Base-by-base conservation (phyloP, 1,140 invertebrate genomes). In the fruit fly (Drosophila melanogaster) region DNA sequence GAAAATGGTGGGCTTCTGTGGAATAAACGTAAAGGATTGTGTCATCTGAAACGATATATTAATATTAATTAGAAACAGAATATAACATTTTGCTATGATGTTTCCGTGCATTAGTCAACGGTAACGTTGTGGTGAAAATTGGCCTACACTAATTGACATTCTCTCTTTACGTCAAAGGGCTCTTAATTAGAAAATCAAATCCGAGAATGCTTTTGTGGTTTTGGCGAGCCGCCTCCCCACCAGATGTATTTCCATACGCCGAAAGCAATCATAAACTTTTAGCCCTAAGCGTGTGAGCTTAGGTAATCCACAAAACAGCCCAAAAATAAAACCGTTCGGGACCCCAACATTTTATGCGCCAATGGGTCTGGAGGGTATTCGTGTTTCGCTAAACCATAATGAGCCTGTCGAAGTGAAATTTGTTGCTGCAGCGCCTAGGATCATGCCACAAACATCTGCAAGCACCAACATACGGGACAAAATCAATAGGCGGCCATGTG, bases 401-500 rank as follows among this genome's bases (percentile, higher is more conserved):
- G 66, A 77, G 61, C 55, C 76, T 65, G 37, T 53, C 47, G 35
- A 75, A 30, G 26, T 24, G 41, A 76, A 64, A 66, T 67, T 81
- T 71, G 54, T 54, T 64, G 65, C 59, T 59, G 70, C 33, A 50
- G 58, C 54, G 58, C 62, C 81, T 66, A 59, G 69, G 62, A 85
- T 64, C 58, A 64, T 44, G 71, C 80, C 49, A 37, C 56, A 51
- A 57, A 59, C 26, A 38, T 24, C 38, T 43, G 33, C 17, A 46
- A 44, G 15, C 65, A 22, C 30, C 43, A 47, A 0, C 14, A 35
- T 40, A 55, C n/a, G 4, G 15, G 51, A 66, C 30, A 86, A 86
- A 86, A 86, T 86, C 79, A 86, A 86, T 86, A 89, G 57, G 43
- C 44, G 40, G 38, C 33, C 38, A 30, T 51, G 33, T 64, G 55